These are phyloP conservation scores for Toxotes chatareus DNA, from an alignment of 2,113 vertebrate genomes.

Conservation along the genomic window DNA sequence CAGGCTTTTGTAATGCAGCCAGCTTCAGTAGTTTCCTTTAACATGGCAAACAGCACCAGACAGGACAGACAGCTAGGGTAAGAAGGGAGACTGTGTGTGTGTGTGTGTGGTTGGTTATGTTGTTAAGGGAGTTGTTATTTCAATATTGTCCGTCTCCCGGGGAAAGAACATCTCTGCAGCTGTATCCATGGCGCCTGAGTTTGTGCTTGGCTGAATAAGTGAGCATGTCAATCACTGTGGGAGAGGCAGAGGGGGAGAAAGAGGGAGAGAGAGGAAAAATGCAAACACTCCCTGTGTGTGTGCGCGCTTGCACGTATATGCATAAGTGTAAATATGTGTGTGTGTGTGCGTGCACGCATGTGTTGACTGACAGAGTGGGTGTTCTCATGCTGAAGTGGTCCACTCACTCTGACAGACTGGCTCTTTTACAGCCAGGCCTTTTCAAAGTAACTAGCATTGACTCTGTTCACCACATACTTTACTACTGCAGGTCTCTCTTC, in stretches of 20 bases:
- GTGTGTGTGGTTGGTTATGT: slow-evolving; percentile 29
- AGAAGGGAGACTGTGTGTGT: background rate
- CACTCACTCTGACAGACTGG: slow-evolving; percentile 57
- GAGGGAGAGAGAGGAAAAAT: slow-evolving; percentile 44
- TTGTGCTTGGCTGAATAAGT: slow-evolving; percentile 66
- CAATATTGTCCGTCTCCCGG: slow-evolving; percentile 77
- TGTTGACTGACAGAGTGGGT: slow-evolving; percentile 65
- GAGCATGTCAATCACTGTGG: slow-evolving; percentile 68
- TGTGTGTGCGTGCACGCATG: background rate
- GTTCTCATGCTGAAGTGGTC: slow-evolving; percentile 69
- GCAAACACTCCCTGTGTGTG: slow-evolving; percentile 58
- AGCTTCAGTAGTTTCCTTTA: slow-evolving; percentile 63
- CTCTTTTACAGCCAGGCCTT: slow-evolving; percentile 44
- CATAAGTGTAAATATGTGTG: slow-evolving; percentile 9
- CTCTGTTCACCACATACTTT: slow-evolving; percentile 50
- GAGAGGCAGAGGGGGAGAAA: slow-evolving; percentile 25
- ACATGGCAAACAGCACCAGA: slow-evolving; percentile 52
- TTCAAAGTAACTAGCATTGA: slow-evolving; percentile 49
- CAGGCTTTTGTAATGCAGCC: slow-evolving; percentile 54
- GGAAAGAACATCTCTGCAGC: slow-evolving; percentile 67
- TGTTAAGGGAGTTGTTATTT: slow-evolving; percentile 69
- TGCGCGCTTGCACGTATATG: background rate
- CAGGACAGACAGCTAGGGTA: slow-evolving; percentile 20
- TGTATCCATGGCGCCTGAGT: slow-evolving; percentile 74
- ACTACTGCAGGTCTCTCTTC: slow-evolving; percentile 43